Evolutionary conservation across 2,888 invertebrate species (phyloP).

Genomic region (Dendrolimus pini): DNA sequence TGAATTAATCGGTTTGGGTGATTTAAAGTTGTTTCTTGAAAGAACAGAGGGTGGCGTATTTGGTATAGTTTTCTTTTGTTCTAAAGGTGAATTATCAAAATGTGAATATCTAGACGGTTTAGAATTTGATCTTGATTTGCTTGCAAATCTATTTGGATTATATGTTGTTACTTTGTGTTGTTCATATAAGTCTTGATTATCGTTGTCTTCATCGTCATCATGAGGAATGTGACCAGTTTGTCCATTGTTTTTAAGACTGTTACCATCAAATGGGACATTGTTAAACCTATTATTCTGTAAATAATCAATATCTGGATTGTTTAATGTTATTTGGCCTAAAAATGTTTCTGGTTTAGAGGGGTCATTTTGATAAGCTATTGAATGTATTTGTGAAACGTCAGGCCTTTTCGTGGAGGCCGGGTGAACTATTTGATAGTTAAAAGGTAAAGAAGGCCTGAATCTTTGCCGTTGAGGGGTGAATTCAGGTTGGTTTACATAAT

Average conservation of each 20-base stretch:
- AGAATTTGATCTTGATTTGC: slow-evolving; percentile 53
- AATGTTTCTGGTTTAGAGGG: slow-evolving; percentile 79
- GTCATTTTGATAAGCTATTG: slow-evolving; percentile 74
- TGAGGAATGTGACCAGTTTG: slow-evolving; percentile 57
- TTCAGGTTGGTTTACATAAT: slow-evolving; percentile 67
- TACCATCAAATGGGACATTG: slow-evolving; percentile 64
- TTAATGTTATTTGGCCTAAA: slow-evolving; percentile 78
- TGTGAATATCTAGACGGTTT: slow-evolving; percentile 49
- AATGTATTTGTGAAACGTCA: slow-evolving; percentile 74
- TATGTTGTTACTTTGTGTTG: slow-evolving; percentile 66
- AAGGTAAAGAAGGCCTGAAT: slow-evolving; percentile 59
- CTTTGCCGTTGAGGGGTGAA: slow-evolving; percentile 54
- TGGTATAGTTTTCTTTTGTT: slow-evolving; percentile 30
- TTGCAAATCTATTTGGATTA: slow-evolving; percentile 56
- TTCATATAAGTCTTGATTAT: slow-evolving; percentile 61
- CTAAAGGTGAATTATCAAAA: slow-evolving; percentile 30
- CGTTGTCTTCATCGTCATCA: slow-evolving; percentile 56
- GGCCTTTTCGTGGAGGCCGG: slow-evolving; percentile 73
- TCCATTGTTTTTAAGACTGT: slow-evolving; percentile 63
- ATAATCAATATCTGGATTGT: slow-evolving; percentile 75
- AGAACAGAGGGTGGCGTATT: slow-evolving; percentile 31
- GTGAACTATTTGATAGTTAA: slow-evolving; percentile 62
- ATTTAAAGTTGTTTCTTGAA: slow-evolving; percentile 29
- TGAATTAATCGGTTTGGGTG: slow-evolving; percentile 28
- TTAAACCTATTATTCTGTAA: slow-evolving; percentile 63